Evolutionary conservation across 1,140 invertebrate genomes (phyloP), one percentile per base, ranked within the genome.

Genomic region (Zophobas morio): DNA sequence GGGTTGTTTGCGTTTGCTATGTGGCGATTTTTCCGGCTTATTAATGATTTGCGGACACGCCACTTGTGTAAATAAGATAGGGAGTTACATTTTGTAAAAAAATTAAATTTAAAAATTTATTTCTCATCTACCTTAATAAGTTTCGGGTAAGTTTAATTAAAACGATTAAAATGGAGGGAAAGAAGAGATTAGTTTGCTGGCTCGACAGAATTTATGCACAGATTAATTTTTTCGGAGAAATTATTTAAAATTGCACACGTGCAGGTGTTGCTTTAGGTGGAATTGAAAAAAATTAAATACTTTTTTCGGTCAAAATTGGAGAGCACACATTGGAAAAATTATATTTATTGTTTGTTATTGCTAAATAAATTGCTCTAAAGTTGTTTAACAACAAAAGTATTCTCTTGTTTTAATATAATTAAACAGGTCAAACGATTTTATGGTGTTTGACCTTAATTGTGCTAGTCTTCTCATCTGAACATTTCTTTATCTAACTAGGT

Each of bases 1-100:
- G 6, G 49, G 20, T 20, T 51, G 49, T 51, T 51, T 51, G n/a
- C n/a, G 6, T 51, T 51, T 46, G 3, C 42, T 46, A 20, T 51
- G 4, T 51, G 2, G 49, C 49, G n/a, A 51, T 51, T 51, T 6
- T 51, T 51, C 49, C n/a, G 49, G 49, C 2, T n/a, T 6, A 51
- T 51, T 51, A 51, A 51, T 20, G 49, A 4, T 2, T 6, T 2
- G 49, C 6, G 20, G 49, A 0, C 3, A 6, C 20, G 4, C 49
- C n/a, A 20, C 4, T 51, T 51, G 49, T 2, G 49, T 20, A 51
- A 51, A 51, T 51, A 51, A 51, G 49, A 51, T 51, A 51, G 49
- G 6, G 49, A 51, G 2, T 6, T 51, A 46, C 4, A 20, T 51
- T 20, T 5, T 20, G 2, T 51, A 20, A 51, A 51, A 51, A 6